A percentile compares a stretch with the other conserved stretches of the same genome.
These are phyloP conservation scores for Hydrochoerus hydrochaeris DNA, from an alignment of 2,113 vertebrate genomes.

Conservation along the genomic window DNA sequence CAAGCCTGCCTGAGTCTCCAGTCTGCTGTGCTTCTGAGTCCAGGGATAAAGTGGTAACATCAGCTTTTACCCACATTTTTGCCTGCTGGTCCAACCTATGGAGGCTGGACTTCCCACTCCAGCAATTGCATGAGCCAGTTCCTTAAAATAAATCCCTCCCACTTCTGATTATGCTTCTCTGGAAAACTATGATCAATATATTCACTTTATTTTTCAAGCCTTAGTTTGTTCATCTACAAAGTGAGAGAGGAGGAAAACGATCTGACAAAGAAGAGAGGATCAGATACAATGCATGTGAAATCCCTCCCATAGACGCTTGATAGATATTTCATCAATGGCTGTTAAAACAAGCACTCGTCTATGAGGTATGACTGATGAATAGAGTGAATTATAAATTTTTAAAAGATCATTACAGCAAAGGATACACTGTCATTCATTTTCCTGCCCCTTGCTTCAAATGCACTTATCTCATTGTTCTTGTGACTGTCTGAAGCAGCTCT, in stretches of 20 bases:
- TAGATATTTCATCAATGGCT: not conserved
- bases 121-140: not conserved
- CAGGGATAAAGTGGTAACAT: not conserved
- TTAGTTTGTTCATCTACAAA: slow-evolving; percentile 16
- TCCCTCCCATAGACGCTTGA: not conserved
- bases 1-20: not conserved
- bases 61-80: not conserved
- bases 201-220: not conserved
- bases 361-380: not conserved
- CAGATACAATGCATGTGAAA: not conserved
- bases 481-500: not conserved
- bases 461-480: not conserved
- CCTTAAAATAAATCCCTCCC: not conserved
- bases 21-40: not conserved
- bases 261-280: not conserved
- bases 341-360: not conserved
- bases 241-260: not conserved
- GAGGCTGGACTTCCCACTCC: not conserved
- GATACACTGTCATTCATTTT: not conserved
- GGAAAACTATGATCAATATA: not conserved
- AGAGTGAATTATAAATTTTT: not conserved
- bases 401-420: not conserved
- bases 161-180: not conserved
- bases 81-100: not conserved
- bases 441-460: not conserved